These are phyloP conservation scores for Carabus problematicus DNA, from an alignment of 2,888 invertebrate species.

Conservation along the genomic window DNA sequence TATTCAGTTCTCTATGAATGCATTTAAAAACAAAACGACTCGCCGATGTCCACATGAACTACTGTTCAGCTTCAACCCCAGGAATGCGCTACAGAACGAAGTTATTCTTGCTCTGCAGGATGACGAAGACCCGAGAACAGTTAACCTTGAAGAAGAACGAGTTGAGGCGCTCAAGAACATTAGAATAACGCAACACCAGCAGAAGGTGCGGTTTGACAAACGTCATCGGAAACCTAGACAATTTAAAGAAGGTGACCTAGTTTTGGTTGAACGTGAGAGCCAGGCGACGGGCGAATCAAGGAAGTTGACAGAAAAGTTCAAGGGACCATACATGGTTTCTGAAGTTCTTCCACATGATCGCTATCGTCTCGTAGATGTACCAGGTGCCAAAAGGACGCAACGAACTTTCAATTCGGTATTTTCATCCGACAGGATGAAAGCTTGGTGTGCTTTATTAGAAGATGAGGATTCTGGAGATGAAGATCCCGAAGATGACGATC, in stretches of 20 bases:
- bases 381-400: slow-evolving; percentile 41
- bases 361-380: slow-evolving; percentile 46
- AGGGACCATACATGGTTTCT: slow-evolving; percentile 45
- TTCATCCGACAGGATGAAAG: slow-evolving; percentile 45
- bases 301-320: slow-evolving; percentile 46
- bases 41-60: slow-evolving; percentile 3
- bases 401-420: slow-evolving; percentile 45
- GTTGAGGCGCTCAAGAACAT: not conserved
- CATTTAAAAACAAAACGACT: slow-evolving; percentile 8
- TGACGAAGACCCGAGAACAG: not conserved
- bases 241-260: slow-evolving; percentile 24
- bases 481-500: too few relatives aligned
- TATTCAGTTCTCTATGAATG: slow-evolving; percentile 30
- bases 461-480: not conserved
- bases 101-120: slow-evolving; percentile 3
- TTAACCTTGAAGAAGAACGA: not conserved
- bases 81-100: slow-evolving; percentile 7
- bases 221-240: not conserved
- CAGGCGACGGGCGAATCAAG: slow-evolving; percentile 41
- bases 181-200: not conserved
- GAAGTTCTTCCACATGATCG: slow-evolving; percentile 44
- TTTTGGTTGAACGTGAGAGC: slow-evolving; percentile 33
- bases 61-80: not conserved
- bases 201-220: slow-evolving; percentile 8
- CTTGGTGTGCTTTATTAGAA: slow-evolving; percentile 38